phyloP scores from a whole-genome alignment of 2,113 vertebrate genomes.

The Marmota flaviventris region DNA sequence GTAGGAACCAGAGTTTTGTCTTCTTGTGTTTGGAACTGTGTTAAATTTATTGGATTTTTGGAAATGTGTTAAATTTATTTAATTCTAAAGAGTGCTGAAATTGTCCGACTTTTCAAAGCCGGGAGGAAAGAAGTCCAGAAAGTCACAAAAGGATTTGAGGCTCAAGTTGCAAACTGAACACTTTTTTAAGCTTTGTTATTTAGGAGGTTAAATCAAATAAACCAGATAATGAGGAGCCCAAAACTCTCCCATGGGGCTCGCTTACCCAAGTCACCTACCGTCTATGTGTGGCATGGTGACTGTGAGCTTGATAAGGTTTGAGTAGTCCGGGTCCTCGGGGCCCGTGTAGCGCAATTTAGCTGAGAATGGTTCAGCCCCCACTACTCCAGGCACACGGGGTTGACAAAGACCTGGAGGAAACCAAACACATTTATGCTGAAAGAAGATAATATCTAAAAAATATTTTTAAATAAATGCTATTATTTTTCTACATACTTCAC shows the following conservation, averaged over 20 bases:
- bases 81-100: background rate
- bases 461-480: background rate
- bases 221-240: background rate
- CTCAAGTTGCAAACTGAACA: background rate
- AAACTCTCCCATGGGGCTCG: background rate
- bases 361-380: conserved; percentile 97
- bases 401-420: conserved; percentile 94
- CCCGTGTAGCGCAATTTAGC: conserved; percentile 96
- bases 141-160: background rate
- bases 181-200: background rate
- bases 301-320: conserved; percentile 96
- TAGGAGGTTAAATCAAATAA: background rate
- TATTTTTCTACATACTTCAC: background rate
- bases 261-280: conserved; percentile 87
- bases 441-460: background rate
- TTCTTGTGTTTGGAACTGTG: too few species aligned
- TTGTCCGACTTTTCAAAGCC: background rate
- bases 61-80: background rate
- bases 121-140: background rate
- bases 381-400: conserved; percentile 92
- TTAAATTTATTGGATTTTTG: background rate
- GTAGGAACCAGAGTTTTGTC: background rate
- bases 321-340: conserved; percentile 91
- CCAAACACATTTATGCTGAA: background rate
- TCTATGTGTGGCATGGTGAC: conserved; percentile 97